phyloP scores from a whole-genome alignment of 2,888 invertebrate genomes.

The Thera obeliscata region DNA sequence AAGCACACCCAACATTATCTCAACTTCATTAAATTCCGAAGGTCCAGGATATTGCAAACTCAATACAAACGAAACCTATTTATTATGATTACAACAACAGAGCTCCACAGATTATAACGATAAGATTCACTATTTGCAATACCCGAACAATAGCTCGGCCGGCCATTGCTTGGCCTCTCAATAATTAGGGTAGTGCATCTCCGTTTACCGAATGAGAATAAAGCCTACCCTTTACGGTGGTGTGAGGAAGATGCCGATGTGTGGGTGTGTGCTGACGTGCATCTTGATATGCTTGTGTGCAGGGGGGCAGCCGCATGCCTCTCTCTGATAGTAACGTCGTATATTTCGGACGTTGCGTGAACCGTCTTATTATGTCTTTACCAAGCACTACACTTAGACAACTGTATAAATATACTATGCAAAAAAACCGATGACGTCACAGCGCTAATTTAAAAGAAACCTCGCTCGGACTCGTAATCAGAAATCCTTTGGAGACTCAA shows the following conservation, averaged over 20 bases:
- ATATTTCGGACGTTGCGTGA: constrained; percentile 70
- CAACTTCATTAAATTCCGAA: constrained; percentile 36
- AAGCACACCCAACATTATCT: constrained; percentile 30
- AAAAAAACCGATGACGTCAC: constrained; percentile 20
- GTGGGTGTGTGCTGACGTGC: constrained; percentile 58
- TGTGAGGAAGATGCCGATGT: constrained; percentile 54
- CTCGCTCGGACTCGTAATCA: constrained; percentile 61
- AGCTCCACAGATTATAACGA: constrained; percentile 35
- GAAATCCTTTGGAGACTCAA: constrained; percentile 72
- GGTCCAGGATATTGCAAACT: constrained; percentile 37
- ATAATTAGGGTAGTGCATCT: constrained; percentile 88
- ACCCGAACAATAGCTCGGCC: constrained; percentile 60
- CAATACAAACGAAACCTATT: constrained; percentile 38
- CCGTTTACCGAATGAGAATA: constrained; percentile 78
- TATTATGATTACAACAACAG: constrained; percentile 39
- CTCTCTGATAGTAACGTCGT: constrained; percentile 72
- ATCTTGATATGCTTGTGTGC: constrained; percentile 64
- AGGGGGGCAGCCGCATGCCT: constrained; percentile 61
- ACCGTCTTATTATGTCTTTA: constrained; percentile 62
- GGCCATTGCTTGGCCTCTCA: constrained; percentile 66
- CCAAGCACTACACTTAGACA: neutral
- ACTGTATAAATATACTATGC: neutral
- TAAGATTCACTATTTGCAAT: constrained; percentile 40
- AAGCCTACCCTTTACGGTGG: constrained; percentile 76
- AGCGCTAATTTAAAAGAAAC: constrained; percentile 43